Conservation (phyloP, 2,888 invertebrate species). For the Cephus pygmeus region DNA sequence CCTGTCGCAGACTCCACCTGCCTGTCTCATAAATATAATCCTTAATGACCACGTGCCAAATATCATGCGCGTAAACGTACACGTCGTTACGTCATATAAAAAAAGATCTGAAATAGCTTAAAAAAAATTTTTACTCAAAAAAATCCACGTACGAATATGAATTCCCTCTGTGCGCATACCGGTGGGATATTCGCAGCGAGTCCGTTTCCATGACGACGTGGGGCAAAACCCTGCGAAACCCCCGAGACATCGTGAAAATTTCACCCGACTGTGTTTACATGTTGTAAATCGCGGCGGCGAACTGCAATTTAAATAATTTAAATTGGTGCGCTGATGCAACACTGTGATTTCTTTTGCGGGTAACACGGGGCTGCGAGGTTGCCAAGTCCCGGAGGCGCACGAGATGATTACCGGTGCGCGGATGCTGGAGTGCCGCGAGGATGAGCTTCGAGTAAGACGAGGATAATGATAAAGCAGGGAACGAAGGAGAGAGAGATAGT, state of each 20-base stretch:
- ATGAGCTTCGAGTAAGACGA: background rate
- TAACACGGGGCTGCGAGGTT: background rate
- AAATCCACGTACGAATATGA: background rate
- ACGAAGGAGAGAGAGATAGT: background rate
- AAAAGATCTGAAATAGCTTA: background rate
- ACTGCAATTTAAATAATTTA: conserved; percentile 5
- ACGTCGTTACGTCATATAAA: background rate
- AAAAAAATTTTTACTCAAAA: background rate
- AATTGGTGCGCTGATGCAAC: conserved; percentile 13
- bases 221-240: background rate
- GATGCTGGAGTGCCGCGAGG: conserved; percentile 16
- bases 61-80: background rate
- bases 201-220: background rate
- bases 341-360: conserved; percentile 38
- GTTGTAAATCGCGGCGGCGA: background rate
- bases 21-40: background rate
- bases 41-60: background rate
- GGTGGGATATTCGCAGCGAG: background rate
- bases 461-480: background rate
- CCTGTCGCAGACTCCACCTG: background rate
- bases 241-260: background rate
- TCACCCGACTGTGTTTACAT: background rate
- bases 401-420: conserved; percentile 9
- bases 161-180: background rate
- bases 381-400: background rate